These are phyloP conservation scores for Spisula subtruncata DNA, from an alignment of 2,888 invertebrate genomes.

Conservation along the genomic window DNA sequence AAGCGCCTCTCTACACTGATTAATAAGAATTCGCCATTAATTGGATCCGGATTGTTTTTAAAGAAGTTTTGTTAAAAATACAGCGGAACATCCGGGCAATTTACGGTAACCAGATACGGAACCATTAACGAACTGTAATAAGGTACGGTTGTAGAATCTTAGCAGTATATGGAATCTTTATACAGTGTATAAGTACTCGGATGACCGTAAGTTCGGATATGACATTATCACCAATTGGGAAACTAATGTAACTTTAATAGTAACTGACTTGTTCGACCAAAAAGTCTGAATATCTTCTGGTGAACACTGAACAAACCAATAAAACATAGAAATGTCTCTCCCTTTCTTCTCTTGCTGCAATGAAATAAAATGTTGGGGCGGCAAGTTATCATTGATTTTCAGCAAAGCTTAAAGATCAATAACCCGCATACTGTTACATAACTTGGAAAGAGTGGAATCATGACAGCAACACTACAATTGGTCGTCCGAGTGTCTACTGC, in stretches of 20 bases:
- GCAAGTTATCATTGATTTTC: conserved; percentile 27
- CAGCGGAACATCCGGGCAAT: not conserved
- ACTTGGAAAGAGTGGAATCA: not conserved
- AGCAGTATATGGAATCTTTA: not conserved
- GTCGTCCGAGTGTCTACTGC: not conserved
- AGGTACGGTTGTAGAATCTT: not conserved
- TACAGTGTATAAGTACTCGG: not conserved
- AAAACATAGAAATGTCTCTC: not conserved
- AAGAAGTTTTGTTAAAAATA: not conserved
- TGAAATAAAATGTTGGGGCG: not conserved
- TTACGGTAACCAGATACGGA: not conserved
- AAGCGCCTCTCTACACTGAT: not conserved
- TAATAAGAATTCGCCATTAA: not conserved
- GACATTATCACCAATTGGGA: not conserved
- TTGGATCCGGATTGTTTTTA: not conserved
- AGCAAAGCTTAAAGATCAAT: not conserved
- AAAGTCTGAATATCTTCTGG: not conserved
- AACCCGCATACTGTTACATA: conserved; percentile 9
- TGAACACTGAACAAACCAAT: not conserved
- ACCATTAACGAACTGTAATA: not conserved
- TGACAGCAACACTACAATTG: not conserved
- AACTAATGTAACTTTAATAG: not conserved
- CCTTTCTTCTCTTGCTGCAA: not conserved
- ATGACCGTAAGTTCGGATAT: not conserved
- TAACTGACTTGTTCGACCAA: not conserved